Conservation (phyloP, 2,797 vertebrate species). For the Synanceia verrucosa region DNA sequence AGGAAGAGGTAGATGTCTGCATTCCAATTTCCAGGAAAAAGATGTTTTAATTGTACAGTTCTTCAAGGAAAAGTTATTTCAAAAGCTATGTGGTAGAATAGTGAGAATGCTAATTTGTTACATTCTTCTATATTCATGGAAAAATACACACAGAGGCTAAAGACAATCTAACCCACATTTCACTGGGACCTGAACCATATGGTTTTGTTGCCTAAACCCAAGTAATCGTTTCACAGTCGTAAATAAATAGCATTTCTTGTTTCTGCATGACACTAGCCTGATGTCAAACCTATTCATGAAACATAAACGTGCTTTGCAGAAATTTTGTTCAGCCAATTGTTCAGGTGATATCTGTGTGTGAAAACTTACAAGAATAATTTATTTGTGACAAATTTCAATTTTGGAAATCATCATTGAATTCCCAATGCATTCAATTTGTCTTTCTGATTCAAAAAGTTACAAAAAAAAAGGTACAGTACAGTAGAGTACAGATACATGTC, state of each 20-base stretch:
- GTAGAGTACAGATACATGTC: slow-evolving; percentile 3
- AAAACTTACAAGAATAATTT: not conserved
- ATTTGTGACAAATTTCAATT: slow-evolving; percentile 10
- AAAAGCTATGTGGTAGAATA: not conserved
- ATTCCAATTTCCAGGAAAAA: not conserved
- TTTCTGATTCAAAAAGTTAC: not conserved
- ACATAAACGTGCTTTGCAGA: not conserved
- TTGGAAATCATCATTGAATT: not conserved
- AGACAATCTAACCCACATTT: no score
- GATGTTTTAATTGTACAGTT: not conserved
- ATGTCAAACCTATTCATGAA: not conserved
- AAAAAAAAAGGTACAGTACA: not conserved
- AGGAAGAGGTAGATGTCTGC: not conserved
- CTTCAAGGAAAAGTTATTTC: not conserved
- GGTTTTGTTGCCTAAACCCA: not conserved
- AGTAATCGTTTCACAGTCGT: not conserved
- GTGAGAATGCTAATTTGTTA: no score
- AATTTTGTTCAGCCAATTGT: not conserved
- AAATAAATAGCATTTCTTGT: not conserved
- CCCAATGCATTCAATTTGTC: not conserved
- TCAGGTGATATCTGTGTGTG: not conserved
- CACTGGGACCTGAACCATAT: not conserved
- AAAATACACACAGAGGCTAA: no score
- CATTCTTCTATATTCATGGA: no score
- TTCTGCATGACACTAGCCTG: not conserved